These are phyloP conservation scores for Furcifer pardalis DNA, from an alignment of 2,797 vertebrate genomes.

Conservation along the genomic window DNA sequence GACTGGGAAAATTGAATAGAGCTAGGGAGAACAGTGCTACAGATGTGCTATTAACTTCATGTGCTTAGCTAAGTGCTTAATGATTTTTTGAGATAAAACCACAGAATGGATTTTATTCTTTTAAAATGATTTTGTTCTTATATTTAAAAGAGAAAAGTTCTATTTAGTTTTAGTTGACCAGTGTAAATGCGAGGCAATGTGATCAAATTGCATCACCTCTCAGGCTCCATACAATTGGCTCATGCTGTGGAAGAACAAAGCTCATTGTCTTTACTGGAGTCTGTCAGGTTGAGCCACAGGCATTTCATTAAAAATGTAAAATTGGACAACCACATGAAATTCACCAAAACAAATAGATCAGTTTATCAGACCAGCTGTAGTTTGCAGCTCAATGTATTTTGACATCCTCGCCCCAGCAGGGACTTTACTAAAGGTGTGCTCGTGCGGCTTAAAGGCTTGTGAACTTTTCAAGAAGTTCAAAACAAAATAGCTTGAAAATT, in stretches of 20 bases:
- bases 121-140: conserved; percentile 18
- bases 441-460: conserved; percentile 55
- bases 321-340: conserved; percentile 58
- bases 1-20: conserved; percentile 62
- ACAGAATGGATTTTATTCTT: neutral
- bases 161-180: conserved; percentile 30
- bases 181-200: conserved; percentile 38
- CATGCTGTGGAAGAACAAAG: conserved; percentile 14
- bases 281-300: conserved; percentile 39
- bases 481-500: conserved; percentile 55
- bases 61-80: conserved; percentile 51
- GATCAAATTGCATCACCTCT: conserved; percentile 3
- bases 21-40: conserved; percentile 59
- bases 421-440: conserved; percentile 43
- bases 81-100: conserved; percentile 36
- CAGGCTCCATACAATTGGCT: neutral
- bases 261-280: conserved; percentile 29
- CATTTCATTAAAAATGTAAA: conserved; percentile 66
- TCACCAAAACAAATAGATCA: conserved; percentile 52
- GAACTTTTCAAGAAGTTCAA: conserved; percentile 55
- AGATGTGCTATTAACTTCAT: conserved; percentile 53
- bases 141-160: conserved; percentile 7
- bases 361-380: conserved; percentile 52
- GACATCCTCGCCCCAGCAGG: conserved; percentile 49
- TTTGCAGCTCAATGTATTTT: conserved; percentile 64